A percentile compares a stretch with the other conserved stretches of the same genome.
Evolutionary conservation across 2,797 vertebrate genomes (phyloP).

Genomic region (Dromococcyx pavoninus): DNA sequence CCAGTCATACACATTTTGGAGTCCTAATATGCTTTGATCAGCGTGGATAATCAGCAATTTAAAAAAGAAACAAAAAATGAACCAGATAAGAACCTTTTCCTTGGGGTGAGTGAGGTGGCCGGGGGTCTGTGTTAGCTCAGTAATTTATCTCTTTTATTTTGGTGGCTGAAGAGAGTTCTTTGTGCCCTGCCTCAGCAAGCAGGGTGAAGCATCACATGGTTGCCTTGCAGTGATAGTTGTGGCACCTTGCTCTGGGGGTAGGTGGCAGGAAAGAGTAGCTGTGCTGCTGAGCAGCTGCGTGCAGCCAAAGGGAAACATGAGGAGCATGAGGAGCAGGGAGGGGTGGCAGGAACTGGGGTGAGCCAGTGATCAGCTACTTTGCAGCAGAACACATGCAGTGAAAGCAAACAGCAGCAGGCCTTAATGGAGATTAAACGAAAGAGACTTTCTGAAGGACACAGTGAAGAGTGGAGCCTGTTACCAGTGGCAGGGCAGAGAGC

Average conservation of each 20-base stretch:
- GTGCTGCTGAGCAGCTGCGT: not conserved
- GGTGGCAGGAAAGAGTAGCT: fast-evolving
- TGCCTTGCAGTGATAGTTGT: not conserved
- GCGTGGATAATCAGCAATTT: not conserved
- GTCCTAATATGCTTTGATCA: not conserved
- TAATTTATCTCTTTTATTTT: not conserved
- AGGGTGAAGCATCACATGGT: not conserved
- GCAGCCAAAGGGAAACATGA: not conserved
- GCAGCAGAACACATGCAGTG: not conserved
- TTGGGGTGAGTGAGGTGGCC: not conserved
- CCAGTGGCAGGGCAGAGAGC: not conserved
- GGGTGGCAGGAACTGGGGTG: not conserved
- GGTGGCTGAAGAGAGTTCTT: not conserved
- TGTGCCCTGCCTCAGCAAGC: not conserved
- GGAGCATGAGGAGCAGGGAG: not conserved
- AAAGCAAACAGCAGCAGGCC: too few species aligned
- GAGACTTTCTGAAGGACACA: not conserved
- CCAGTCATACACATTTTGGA: not conserved
- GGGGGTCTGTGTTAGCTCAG: fast-evolving
- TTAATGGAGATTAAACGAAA: not conserved
- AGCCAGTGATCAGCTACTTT: fast-evolving
- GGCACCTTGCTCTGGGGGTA: not conserved
- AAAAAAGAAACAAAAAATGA: not conserved
- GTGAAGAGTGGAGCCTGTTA: not conserved
- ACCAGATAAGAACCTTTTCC: not conserved